These are phyloP conservation scores for Diadema setosum DNA, from an alignment of 35 echinoderm and acorn worm genomes.

Conservation along the genomic window DNA sequence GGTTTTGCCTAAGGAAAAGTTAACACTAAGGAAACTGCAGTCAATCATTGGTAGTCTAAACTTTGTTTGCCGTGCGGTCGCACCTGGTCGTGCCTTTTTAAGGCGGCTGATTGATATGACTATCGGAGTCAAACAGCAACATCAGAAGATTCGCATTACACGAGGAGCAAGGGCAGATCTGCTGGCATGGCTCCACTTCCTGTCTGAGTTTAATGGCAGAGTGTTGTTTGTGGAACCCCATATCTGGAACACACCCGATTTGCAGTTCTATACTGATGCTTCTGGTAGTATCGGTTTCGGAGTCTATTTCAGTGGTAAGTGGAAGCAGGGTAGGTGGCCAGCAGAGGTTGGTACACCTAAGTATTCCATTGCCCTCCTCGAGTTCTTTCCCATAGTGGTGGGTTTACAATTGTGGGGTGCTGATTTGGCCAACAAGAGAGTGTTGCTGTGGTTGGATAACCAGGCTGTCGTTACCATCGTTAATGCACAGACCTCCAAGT, in stretches of 20 bases:
- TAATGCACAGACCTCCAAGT: slow-evolving; percentile 41
- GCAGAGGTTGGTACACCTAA: not conserved
- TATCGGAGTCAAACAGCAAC: not conserved
- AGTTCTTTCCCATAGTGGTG: not conserved
- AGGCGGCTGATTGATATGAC: slow-evolving; percentile 20
- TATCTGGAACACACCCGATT: not conserved
- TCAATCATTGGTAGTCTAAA: slow-evolving; percentile 31
- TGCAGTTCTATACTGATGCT: slow-evolving; percentile 13
- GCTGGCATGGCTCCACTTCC: not conserved
- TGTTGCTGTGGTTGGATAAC: not conserved
- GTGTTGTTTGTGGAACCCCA: not conserved
- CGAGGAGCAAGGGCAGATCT: not conserved
- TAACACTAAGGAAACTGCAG: not conserved
- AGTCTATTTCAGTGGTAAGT: not conserved
- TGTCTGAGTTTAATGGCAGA: not conserved
- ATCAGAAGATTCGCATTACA: not conserved
- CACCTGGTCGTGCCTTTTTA: not conserved
- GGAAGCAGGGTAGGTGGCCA: not conserved
- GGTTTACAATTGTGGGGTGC: not conserved
- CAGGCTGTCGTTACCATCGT: not conserved
- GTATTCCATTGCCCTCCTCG: not conserved
- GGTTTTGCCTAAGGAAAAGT: not conserved
- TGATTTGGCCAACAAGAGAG: not conserved
- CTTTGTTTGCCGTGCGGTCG: slow-evolving; percentile 21
- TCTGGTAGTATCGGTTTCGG: slow-evolving; percentile 13